Base-by-base conservation (phyloP, 2,888 invertebrate species). In the Megastigmus dorsalis region DNA sequence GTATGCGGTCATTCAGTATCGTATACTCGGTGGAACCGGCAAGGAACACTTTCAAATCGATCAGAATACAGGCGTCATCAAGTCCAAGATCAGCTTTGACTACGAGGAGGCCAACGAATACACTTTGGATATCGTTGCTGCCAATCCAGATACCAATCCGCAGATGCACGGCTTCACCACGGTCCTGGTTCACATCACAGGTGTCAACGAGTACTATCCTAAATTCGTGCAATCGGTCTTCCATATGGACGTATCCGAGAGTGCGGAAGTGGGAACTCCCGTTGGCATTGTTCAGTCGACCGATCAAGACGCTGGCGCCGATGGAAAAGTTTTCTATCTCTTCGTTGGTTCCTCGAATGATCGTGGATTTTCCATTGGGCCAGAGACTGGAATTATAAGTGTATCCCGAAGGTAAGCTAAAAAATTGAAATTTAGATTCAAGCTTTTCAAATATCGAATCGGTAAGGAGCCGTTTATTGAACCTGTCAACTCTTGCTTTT, bases 261-360 rank as follows among this genome's bases (percentile, higher is more conserved):
- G 96, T 30, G 95, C 96, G 0, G 93, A 93, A 80, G 92, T 96
- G 54, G 96, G 96, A 33, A 94, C 94, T 0, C 92, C 93, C 68
- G 95, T 98, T 38, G 97, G 97, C 2, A 91, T 92, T 6, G 93
- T 97, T 76, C 94, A 95, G 89, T 97, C 97, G 0, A 94, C 95
- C 0, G 97, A 97, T 86, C 95, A 95, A 88, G 97, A 97, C 85
- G 92, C 93, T 9, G 97, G 97, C 3, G 93, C 93, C 55, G 97
- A 97, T 85, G 96, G 97, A 0, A 92, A 93, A 82, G 95, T 97
- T 7, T 96, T 94, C 84, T 98, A 97, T 84, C 90, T 97, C n/a
- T 92, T 98, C 80, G 95, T 97, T 1, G 97, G 97, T 2, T 95
- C 96, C 0, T 97, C 97, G 84, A 97, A 97, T 84, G 95, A 96